phyloP scores from a whole-genome alignment of 1,140 invertebrate species.

The Lepidotrigona ventralis region DNA sequence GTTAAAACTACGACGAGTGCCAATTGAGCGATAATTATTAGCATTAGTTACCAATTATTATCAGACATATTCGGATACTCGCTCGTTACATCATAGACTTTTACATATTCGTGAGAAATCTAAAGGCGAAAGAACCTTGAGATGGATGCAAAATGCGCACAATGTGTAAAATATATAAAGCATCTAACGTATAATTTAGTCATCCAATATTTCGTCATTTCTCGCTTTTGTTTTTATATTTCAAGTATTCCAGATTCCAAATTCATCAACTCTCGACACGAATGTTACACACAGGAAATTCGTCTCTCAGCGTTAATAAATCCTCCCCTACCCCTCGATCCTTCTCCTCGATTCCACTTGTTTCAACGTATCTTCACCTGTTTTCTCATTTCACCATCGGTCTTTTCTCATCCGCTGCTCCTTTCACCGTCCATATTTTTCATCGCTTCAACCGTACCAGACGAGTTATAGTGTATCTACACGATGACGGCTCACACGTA shows the following conservation, averaged over 20 bases:
- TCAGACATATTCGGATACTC: not conserved
- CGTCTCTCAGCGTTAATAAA: not conserved
- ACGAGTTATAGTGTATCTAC: constrained; percentile 48
- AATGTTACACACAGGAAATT: not conserved
- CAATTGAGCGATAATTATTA: not conserved
- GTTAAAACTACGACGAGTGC: not conserved
- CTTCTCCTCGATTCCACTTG: not conserved
- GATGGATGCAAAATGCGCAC: not conserved
- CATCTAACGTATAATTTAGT: no score
- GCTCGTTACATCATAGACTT: not conserved
- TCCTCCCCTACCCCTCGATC: no score
- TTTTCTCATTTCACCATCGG: not conserved
- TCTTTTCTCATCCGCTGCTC: constrained; percentile 9
- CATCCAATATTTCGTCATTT: no score
- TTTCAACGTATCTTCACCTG: not conserved
- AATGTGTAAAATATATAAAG: not conserved
- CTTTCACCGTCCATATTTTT: constrained; percentile 54
- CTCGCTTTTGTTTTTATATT: no score
- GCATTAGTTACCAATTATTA: not conserved
- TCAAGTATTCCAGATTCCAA: no score
- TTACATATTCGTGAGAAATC: not conserved
- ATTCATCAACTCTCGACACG: not conserved
- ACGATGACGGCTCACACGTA: constrained; percentile 26
- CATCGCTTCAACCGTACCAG: constrained; percentile 47
- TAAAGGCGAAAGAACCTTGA: not conserved